A percentile compares a stretch with the other conserved stretches of the same genome.
Conservation (phyloP, 2,888 invertebrate species). For the Hydraecia micacea region DNA sequence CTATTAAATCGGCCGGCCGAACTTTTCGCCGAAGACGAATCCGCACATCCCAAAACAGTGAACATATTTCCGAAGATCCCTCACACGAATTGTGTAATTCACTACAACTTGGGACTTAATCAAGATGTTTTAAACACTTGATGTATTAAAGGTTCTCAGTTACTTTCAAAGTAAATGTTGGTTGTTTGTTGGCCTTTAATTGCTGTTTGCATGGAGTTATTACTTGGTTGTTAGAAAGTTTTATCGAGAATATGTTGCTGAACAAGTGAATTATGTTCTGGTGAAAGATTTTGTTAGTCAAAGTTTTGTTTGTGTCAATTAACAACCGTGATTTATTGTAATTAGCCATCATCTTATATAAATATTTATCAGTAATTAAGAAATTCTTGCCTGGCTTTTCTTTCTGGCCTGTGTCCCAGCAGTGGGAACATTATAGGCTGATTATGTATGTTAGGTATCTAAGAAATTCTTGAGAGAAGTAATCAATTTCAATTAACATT, state of each 20-base stretch:
- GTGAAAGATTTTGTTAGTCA: conserved; percentile 1
- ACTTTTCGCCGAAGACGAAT: background rate
- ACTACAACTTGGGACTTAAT: conserved; percentile 61
- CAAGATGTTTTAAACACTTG: conserved; percentile 67
- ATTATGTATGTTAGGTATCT: no score
- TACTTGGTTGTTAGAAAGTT: conserved; percentile 49
- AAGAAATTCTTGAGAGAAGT: background rate
- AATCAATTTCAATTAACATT: background rate
- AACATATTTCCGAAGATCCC: conserved; percentile 33
- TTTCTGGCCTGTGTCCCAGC: no score
- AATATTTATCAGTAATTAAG: background rate
- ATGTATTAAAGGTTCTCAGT: conserved; percentile 56
- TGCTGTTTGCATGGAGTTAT: conserved; percentile 54
- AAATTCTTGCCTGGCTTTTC: no score
- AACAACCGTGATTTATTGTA: background rate
- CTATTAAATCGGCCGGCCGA: conserved; percentile 4
- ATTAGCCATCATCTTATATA: no score
- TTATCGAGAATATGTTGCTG: conserved; percentile 41
- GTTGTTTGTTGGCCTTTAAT: conserved; percentile 56
- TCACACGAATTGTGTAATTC: conserved; percentile 54
- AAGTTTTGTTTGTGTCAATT: background rate
- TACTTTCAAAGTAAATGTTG: conserved; percentile 59
- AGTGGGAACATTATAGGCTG: no score
- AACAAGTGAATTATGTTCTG: conserved; percentile 17
- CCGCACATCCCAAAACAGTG: conserved; percentile 25